phyloP scores from a whole-genome alignment of 2,888 invertebrate genomes.

The Callyntrura sp. region DNA sequence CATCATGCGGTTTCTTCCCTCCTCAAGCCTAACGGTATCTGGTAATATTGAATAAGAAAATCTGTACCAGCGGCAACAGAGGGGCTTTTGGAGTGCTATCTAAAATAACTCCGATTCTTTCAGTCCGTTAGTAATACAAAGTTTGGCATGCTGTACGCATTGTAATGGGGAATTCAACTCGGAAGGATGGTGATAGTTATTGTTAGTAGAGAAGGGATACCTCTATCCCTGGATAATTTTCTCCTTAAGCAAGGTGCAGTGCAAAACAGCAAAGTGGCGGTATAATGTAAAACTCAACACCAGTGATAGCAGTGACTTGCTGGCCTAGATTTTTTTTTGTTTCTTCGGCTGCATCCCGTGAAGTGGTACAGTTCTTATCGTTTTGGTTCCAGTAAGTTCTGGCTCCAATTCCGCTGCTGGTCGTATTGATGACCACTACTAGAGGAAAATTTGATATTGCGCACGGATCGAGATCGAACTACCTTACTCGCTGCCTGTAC shows the following conservation, averaged over 20 bases:
- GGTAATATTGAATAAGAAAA: conserved; percentile 19
- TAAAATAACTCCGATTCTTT: background rate
- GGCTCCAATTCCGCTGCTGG: conserved; percentile 16
- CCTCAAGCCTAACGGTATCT: background rate
- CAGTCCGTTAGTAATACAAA: conserved; percentile 16
- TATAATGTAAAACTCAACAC: conserved; percentile 10
- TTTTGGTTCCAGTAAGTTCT: conserved; percentile 30
- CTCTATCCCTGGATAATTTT: background rate
- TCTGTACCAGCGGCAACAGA: background rate
- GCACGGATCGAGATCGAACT: conserved; percentile 12
- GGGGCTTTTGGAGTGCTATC: background rate
- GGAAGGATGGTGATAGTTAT: conserved; percentile 8
- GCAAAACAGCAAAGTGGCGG: conserved; percentile 22
- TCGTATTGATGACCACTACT: conserved; percentile 43
- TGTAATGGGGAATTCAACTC: conserved; percentile 10
- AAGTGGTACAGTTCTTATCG: conserved; percentile 53
- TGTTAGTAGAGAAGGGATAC: background rate
- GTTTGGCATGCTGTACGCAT: conserved; percentile 36
- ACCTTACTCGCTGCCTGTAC: background rate
- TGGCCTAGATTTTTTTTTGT: conserved; percentile 38
- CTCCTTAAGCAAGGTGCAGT: background rate
- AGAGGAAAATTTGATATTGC: conserved; percentile 38
- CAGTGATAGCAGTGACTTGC: conserved; percentile 1
- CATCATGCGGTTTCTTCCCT: conserved; percentile 38
- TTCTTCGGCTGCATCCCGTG: conserved; percentile 58